phyloP scores from a whole-genome alignment of 1,140 invertebrate genomes.

The Anagrus nilaparvatae region DNA sequence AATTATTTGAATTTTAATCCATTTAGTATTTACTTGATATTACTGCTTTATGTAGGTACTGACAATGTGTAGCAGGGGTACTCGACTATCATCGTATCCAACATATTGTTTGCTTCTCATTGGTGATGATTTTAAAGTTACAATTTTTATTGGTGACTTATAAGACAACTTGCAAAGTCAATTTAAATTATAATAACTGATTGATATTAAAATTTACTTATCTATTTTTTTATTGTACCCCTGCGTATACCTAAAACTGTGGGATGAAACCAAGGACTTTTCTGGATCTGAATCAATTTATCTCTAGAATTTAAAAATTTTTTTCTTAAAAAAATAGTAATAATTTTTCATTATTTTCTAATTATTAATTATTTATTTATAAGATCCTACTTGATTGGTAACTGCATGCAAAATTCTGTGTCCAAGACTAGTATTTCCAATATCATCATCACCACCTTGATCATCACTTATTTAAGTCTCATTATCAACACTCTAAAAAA shows the following conservation, averaged over 20 bases:
- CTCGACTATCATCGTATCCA: constrained; percentile 39
- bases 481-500: constrained; percentile 10
- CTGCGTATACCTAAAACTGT: constrained; percentile 31
- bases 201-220: no score
- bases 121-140: constrained; percentile 14
- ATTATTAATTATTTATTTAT: constrained; percentile 29
- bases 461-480: constrained; percentile 16
- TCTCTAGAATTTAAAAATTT: constrained; percentile 24
- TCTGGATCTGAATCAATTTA: constrained; percentile 38
- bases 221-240: constrained; percentile 20
- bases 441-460: constrained; percentile 24
- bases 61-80: constrained; percentile 66
- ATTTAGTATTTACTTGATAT: constrained; percentile 31
- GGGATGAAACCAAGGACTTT: constrained; percentile 26
- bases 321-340: neutral
- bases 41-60: constrained; percentile 76
- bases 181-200: no score
- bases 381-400: constrained; percentile 24
- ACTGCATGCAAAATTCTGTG: constrained; percentile 56
- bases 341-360: no score
- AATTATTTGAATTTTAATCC: no score
- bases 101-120: constrained; percentile 26
- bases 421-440: constrained; percentile 53
- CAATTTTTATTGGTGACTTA: constrained; percentile 29
- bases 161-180: constrained; percentile 24